These are phyloP conservation scores for Crenichthys baileyi DNA, from an alignment of 2,797 vertebrate species.

Conservation along the genomic window DNA sequence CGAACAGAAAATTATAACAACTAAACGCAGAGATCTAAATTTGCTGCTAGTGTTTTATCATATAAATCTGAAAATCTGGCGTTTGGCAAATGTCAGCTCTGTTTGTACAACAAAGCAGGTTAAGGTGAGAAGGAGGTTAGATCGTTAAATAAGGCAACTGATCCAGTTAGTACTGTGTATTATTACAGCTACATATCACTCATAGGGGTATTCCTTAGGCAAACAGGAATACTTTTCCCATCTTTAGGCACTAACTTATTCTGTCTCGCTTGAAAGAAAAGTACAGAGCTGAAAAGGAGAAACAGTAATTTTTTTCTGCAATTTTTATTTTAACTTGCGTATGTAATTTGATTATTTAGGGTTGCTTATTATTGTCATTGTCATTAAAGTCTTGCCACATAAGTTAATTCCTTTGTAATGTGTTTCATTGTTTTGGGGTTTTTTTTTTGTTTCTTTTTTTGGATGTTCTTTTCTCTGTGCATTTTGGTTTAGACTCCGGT, in stretches of 20 bases:
- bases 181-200: conserved; percentile 54
- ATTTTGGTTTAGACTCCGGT: too few relatives aligned
- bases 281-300: background rate
- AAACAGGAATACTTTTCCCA: conserved; percentile 62
- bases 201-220: conserved; percentile 43
- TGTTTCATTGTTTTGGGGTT: too few relatives aligned
- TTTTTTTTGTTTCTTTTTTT: too few relatives aligned
- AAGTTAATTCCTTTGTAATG: too few relatives aligned
- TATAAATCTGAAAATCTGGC: conserved; percentile 23
- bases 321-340: too few relatives aligned
- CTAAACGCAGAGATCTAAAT: conserved; percentile 33
- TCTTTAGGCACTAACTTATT: conserved; percentile 26
- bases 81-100: conserved; percentile 46
- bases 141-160: conserved; percentile 48
- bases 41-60: conserved; percentile 14
- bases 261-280: conserved; percentile 38
- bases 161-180: conserved; percentile 58
- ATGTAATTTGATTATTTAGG: too few relatives aligned
- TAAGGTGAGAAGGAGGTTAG: conserved; percentile 17
- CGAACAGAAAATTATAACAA: conserved; percentile 18
- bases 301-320: too few relatives aligned
- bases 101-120: conserved; percentile 40
- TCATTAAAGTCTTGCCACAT: too few relatives aligned
- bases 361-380: too few relatives aligned
- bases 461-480: too few relatives aligned